Evolutionary conservation across 2,113 vertebrate species (phyloP).

Genomic region (Alethe castanea): DNA sequence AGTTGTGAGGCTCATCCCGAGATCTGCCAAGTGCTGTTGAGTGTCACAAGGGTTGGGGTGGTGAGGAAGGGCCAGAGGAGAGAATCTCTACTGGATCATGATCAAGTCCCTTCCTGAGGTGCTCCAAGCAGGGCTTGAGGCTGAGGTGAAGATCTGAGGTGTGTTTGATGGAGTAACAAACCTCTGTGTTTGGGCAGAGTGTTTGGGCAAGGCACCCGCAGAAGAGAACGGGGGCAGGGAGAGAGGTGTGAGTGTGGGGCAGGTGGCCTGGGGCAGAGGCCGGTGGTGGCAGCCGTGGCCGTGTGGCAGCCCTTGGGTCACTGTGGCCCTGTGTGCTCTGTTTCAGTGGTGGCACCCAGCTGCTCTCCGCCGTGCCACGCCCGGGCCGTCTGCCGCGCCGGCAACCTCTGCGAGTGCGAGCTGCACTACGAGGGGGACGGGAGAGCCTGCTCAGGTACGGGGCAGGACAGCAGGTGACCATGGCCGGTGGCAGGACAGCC

Average conservation of each 20-base stretch:
- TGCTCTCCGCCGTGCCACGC: slow-evolving; percentile 81
- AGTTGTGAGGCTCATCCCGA: background rate
- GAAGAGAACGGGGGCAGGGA: background rate
- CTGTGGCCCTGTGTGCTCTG: background rate
- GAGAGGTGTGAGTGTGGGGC: rapidly evolving
- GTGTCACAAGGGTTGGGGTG: background rate
- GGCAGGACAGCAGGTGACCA: background rate
- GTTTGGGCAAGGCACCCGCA: background rate
- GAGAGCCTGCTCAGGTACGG: slow-evolving; percentile 77
- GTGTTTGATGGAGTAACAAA: background rate
- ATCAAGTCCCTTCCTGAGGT: background rate
- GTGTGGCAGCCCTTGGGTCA: background rate
- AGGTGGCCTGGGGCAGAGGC: background rate
- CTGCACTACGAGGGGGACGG: slow-evolving; percentile 87
- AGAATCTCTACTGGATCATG: background rate
- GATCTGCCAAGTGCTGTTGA: background rate
- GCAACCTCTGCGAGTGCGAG: slow-evolving; percentile 81
- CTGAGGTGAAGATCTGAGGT: background rate
- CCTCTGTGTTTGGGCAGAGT: background rate
- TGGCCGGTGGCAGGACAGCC: background rate
- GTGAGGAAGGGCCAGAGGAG: background rate
- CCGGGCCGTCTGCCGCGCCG: slow-evolving; percentile 77
- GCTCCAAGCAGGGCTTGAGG: background rate
- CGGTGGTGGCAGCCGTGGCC: background rate
- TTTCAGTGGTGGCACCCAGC: slow-evolving; percentile 62